Conservation (phyloP, 2,888 invertebrate genomes). For the Drosophila bunnanda region DNA sequence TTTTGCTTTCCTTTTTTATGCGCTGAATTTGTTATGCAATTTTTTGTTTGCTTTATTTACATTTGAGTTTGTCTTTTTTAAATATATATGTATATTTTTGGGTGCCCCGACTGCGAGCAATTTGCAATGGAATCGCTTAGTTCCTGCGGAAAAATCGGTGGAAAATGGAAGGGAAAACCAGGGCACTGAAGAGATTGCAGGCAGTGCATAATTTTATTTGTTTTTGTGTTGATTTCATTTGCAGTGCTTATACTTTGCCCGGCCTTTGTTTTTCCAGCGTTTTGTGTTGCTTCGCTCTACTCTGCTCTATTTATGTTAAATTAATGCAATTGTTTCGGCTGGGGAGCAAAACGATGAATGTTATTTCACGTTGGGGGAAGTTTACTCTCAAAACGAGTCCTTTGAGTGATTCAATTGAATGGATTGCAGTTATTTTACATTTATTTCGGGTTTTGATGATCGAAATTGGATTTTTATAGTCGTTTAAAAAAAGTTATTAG, state of each 20-base stretch:
- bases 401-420: slow-evolving; percentile 37
- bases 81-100: slow-evolving; percentile 16
- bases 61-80: slow-evolving; percentile 32
- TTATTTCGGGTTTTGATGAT: not conserved
- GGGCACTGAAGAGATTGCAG: slow-evolving; percentile 16
- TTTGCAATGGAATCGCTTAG: slow-evolving; percentile 54
- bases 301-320: slow-evolving; percentile 60
- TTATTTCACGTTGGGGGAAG: slow-evolving; percentile 12
- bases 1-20: slow-evolving; percentile 49
- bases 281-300: slow-evolving; percentile 22
- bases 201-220: slow-evolving; percentile 61
- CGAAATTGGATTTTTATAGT: not conserved
- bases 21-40: slow-evolving; percentile 53
- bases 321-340: slow-evolving; percentile 65
- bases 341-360: slow-evolving; percentile 10
- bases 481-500: too few relatives aligned
- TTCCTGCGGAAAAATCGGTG: slow-evolving; percentile 47
- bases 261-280: slow-evolving; percentile 33
- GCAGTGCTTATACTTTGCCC: slow-evolving; percentile 46
- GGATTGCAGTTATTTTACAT: not conserved
- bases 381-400: slow-evolving; percentile 19
- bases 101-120: slow-evolving; percentile 17
- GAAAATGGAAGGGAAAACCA: slow-evolving; percentile 2
- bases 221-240: slow-evolving; percentile 54
- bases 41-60: slow-evolving; percentile 45